Evolutionary conservation across 1,140 invertebrate genomes (phyloP), one percentile per base, ranked within the genome.

Genomic region (Colletes gigas): DNA sequence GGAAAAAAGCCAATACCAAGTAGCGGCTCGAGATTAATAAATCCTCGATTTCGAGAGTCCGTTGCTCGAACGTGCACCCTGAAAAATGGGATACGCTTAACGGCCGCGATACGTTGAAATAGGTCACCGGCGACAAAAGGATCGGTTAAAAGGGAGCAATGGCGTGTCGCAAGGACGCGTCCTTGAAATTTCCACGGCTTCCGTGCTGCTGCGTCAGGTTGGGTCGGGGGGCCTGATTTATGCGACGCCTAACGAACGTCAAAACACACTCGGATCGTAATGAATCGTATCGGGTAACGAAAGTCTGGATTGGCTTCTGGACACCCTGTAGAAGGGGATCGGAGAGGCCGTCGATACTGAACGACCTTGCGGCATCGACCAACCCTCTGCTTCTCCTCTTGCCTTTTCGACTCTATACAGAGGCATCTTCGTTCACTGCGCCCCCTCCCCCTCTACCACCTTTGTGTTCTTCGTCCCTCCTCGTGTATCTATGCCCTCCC

Each of bases 321-420:
- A 75, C 62, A 75, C n/a, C 67, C 80, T 59, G 63, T 65, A 66
- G 54, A 55, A 60, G 15, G 67, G 50, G 21, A 14, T 57, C 55
- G 82, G 63, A 55, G 30, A 71, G 62, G 63, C 76, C 82, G 88
- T 89, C 86, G 87, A 89, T 89, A 88, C 71, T 71, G 60, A 71
- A 81, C 83, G 88, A 89, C 86, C 88, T 88, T 89, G 88, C 63
- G 70, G 72, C 82, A 89, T 89, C 87, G 87, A 88, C 84, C 86
- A 78, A 73, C 75, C 85, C 69, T 77, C 81, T 5, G 54, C 68
- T 66, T 86, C 66, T 59, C 63, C 78, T 78, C 83, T 74, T 41
- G 62, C 62, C 66, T 86, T 86, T 83, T 80, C 72, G 57, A 74
- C 65, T 85, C 81, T 67, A 72, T 78, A 63, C 69, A 76, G 54